phyloP scores from a whole-genome alignment of 2,797 vertebrate species.

The Pempheris klunzingeri region DNA sequence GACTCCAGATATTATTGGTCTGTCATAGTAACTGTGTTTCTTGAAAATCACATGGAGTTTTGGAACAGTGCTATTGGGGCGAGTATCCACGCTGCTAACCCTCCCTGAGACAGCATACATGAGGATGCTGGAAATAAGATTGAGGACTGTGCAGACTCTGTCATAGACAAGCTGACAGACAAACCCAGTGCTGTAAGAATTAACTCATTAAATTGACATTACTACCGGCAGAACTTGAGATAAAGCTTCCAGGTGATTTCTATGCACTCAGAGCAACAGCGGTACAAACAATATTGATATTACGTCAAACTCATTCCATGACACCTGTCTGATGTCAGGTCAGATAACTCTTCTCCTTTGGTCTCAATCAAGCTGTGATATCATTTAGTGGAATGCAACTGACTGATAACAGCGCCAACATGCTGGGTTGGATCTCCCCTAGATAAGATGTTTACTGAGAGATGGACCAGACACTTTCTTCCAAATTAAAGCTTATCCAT shows the following conservation, averaged over 20 bases:
- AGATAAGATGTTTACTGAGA: neutral
- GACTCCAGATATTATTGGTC: slow-evolving; percentile 16
- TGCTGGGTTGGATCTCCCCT: neutral
- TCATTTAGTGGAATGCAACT: neutral
- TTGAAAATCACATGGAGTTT: slow-evolving; percentile 20
- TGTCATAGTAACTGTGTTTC: neutral
- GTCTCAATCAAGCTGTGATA: neutral
- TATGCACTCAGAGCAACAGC: neutral
- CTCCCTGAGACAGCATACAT: neutral
- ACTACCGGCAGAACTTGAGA: neutral
- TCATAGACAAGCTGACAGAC: neutral
- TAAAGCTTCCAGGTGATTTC: slow-evolving; percentile 5
- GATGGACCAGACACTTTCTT: neutral
- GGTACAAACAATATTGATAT: neutral
- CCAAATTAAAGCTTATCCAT: neutral
- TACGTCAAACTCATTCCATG: neutral
- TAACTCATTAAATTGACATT: neutral
- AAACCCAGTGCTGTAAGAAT: neutral
- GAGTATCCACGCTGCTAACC: neutral
- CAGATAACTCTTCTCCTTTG: slow-evolving; percentile 1
- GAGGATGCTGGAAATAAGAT: slow-evolving; percentile 15
- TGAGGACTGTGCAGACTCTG: neutral
- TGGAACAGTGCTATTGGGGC: slow-evolving; percentile 7
- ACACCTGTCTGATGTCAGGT: neutral
- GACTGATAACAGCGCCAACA: neutral